Conservation (phyloP, 2,797 vertebrate genomes). For the Rallus crepitans region DNA sequence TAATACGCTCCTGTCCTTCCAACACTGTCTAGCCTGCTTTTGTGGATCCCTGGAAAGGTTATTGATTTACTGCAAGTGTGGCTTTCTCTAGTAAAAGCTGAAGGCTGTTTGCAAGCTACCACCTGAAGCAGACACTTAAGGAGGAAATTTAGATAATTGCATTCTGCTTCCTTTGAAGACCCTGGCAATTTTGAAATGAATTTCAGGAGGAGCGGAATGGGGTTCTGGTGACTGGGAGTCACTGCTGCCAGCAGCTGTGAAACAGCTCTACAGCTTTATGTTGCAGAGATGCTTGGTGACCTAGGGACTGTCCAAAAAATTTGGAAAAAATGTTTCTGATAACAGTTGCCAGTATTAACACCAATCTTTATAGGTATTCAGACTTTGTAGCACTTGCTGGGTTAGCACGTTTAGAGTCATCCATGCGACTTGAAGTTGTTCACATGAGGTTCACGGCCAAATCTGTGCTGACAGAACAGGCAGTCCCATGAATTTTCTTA, state of each 20-base stretch:
- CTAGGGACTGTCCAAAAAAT: neutral
- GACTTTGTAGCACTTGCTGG: neutral
- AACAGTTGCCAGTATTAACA: neutral
- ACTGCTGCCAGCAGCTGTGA: neutral
- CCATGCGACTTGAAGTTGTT: neutral
- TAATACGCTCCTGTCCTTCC: neutral
- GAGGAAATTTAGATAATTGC: neutral
- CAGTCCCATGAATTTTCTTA: neutral
- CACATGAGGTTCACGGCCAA: neutral
- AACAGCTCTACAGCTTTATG: neutral
- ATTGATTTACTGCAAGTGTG: neutral
- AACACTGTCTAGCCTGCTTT: neutral
- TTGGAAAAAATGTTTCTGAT: neutral
- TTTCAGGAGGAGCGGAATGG: neutral
- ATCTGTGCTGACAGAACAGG: neutral
- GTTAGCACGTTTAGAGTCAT: neutral
- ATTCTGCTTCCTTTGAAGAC: constrained; percentile 16
- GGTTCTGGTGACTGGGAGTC: neutral
- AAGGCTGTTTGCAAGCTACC: constrained; percentile 24
- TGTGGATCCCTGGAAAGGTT: constrained; percentile 33
- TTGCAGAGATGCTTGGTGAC: neutral
- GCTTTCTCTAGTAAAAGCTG: constrained; percentile 14
- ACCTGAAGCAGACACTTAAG: constrained; percentile 3
- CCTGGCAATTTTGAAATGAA: neutral
- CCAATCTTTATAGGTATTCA: neutral